Evolutionary conservation across 1,140 invertebrate species (phyloP), one percentile per base, ranked within the genome.

Genomic region (Zaprionus africanus): DNA sequence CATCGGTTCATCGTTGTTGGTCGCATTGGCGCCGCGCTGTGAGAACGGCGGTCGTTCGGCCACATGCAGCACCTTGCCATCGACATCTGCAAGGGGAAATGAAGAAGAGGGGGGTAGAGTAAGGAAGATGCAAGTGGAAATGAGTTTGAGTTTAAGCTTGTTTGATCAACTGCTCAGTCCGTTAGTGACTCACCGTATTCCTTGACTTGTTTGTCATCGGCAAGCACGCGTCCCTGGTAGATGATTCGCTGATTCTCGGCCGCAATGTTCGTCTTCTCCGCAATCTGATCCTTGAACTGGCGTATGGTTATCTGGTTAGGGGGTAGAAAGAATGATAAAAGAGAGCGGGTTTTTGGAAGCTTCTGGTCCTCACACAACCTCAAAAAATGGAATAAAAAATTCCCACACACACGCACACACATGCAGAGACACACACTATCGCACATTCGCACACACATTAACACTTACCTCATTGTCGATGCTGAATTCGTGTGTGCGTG

Each of bases 61-160:
- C 85, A 99, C 94, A 93, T 99, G 98, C 56, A 99, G 95, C 17
- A 98, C 97, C 93, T 98, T 98, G 2, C 97, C 97, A 93, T 98
- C 94, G 12, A 99, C 96, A 95, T 97, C 98, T 98, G 88, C 5
- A 80, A 17, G 0, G 41, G 6, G 9, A 34, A 34, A 34, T 34
- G 4, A 34, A 46, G n/a, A 6, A 5, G n/a, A n/a, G 17, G 0
- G 38, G 41, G n/a, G 28, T 0, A 26, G 1, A 5, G 4, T 15
- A 1, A 13, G 3, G 11, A 2, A 15, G 3, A 28, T 3, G n/a
- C 13, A 7, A 15, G 36, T 38, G 22, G 9, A 26, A 93, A 26
- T n/a, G n/a, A 46, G 7, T 49, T 34, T 31, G 1, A 57, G 28
- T 46, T 41, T 2, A 22, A n/a, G 19, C 9, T 28, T 53, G 62